Conservation (phyloP, 2,888 invertebrate species). For the Nomada hirtipes region DNA sequence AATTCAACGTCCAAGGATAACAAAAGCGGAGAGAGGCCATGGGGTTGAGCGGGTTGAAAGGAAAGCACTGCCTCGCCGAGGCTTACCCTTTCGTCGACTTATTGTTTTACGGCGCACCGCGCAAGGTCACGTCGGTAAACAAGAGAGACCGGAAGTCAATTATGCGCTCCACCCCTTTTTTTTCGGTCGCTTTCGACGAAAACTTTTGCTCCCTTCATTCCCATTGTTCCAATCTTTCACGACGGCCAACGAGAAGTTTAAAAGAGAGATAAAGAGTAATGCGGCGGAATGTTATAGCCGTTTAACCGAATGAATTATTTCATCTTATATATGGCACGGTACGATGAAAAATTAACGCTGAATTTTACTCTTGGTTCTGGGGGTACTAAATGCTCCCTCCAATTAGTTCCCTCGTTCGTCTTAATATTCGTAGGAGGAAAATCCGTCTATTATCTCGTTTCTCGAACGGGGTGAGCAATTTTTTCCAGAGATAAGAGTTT, state of each 20-base stretch:
- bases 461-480: no score
- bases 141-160: conserved; percentile 8
- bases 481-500: no score
- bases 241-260: neutral
- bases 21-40: neutral
- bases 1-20: conserved; percentile 31
- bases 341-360: no score
- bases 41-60: neutral
- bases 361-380: no score
- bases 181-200: neutral
- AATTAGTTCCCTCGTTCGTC: no score
- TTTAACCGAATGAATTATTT: no score
- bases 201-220: neutral
- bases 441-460: no score
- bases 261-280: neutral
- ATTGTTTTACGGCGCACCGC: conserved; percentile 11
- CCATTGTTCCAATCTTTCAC: neutral
- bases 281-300: neutral
- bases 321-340: no score
- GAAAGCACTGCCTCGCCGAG: neutral
- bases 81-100: conserved; percentile 13
- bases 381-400: no score
- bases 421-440: no score
- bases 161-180: conserved; percentile 8
- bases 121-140: conserved; percentile 11